Conservation (phyloP, 1,140 invertebrate genomes). For the Zaprionus africanus region DNA sequence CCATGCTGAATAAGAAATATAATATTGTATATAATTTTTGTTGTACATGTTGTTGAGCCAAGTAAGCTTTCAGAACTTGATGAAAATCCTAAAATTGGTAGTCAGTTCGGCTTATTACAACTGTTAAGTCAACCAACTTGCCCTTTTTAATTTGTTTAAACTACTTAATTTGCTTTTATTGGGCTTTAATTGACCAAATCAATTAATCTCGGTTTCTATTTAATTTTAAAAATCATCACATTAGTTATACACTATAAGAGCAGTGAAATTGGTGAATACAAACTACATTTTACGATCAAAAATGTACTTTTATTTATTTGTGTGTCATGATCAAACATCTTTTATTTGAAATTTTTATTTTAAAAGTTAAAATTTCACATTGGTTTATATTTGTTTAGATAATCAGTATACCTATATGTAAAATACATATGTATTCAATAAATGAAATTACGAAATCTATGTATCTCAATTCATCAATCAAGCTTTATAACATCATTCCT, state of each 20-base stretch:
- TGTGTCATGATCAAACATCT: too few species aligned
- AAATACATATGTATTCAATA: too few species aligned
- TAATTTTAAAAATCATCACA: background rate
- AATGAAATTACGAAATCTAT: too few species aligned
- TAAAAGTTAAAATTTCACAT: too few species aligned
- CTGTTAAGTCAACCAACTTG: background rate
- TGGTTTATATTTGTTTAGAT: too few species aligned
- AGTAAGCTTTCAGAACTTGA: constrained; percentile 22
- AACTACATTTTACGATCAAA: too few species aligned
- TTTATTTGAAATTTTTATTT: too few species aligned
- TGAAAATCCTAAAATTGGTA: background rate
- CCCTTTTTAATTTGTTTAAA: background rate
- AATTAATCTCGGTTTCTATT: background rate
- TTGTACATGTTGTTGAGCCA: background rate
- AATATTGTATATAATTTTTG: background rate
- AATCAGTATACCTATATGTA: too few species aligned
- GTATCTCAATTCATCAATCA: too few species aligned
- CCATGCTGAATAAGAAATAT: constrained; percentile 24
- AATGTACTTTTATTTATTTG: too few species aligned
- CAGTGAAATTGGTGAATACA: background rate
- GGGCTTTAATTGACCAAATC: background rate
- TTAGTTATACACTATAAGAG: background rate
- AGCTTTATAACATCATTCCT: too few species aligned
- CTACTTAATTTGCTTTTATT: background rate
- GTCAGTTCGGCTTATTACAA: background rate